These are phyloP conservation scores for Ophonus ardosiacus DNA, from an alignment of 2,888 invertebrate genomes.

Conservation along the genomic window DNA sequence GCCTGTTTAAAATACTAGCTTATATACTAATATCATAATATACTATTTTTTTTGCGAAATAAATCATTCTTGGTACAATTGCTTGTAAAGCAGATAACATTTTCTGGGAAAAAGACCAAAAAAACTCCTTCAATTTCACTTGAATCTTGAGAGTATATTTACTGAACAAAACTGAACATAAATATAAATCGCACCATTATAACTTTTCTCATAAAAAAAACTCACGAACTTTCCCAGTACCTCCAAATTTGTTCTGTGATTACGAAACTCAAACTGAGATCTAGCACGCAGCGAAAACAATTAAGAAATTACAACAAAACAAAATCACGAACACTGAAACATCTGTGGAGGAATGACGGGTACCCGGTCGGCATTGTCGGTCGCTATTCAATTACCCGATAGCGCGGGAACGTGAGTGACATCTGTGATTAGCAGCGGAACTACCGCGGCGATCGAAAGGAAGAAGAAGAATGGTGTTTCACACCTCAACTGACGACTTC, in stretches of 20 bases:
- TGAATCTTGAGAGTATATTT: conserved; percentile 16
- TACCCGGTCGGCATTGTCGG: background rate
- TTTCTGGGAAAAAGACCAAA: conserved; percentile 29
- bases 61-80: conserved; percentile 22
- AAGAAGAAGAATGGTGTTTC: conserved; percentile 47
- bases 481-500: conserved; percentile 50
- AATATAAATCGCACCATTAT: conserved; percentile 39
- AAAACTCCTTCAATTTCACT: conserved; percentile 14
- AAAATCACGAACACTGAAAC: conserved; percentile 39
- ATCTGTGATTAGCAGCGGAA: conserved; percentile 57
- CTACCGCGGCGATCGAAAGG: conserved; percentile 15
- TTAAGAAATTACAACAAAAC: conserved; percentile 49
- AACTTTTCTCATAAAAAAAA: conserved; percentile 52
- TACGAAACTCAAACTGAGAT: conserved; percentile 32
- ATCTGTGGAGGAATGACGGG: conserved; percentile 42
- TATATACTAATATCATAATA: no score
- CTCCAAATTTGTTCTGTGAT: conserved; percentile 54
- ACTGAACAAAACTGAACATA: conserved; percentile 7
- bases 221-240: conserved; percentile 44
- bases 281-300: conserved; percentile 55
- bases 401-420: conserved; percentile 56
- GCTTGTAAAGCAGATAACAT: background rate
- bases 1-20: no score
- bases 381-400: conserved; percentile 28
- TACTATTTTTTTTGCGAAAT: background rate